Evolutionary conservation across 2,797 vertebrate species (phyloP).

Genomic region (Anguilla marmorata): DNA sequence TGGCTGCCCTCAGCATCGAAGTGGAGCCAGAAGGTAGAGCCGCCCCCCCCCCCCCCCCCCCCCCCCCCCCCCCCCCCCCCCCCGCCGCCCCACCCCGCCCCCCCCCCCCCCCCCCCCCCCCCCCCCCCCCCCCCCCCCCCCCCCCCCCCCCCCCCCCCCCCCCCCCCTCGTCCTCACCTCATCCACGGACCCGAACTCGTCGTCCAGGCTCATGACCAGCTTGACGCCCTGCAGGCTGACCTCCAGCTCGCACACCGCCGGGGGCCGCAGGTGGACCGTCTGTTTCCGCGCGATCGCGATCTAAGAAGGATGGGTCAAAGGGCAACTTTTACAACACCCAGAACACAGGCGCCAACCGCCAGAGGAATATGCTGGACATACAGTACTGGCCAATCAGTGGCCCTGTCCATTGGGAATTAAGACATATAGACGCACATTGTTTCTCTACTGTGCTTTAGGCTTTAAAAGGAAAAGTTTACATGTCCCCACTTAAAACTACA

Average conservation of each 20-base stretch:
- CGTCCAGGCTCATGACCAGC: conserved; percentile 78
- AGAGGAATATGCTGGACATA: conserved; percentile 5
- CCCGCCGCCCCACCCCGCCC: too few species aligned
- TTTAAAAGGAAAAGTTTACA: too few species aligned
- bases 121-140: neutral
- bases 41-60: neutral
- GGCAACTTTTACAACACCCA: neutral
- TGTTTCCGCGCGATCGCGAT: conserved; percentile 86
- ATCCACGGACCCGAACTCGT: conserved; percentile 77
- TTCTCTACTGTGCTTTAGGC: too few species aligned
- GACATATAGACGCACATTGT: too few species aligned
- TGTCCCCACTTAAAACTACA: too few species aligned
- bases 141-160: neutral
- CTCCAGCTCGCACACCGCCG: conserved; percentile 86
- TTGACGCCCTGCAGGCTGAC: conserved; percentile 90
- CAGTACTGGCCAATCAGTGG: neutral
- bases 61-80: neutral
- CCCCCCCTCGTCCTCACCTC: conserved; percentile 60
- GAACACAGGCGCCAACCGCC: neutral
- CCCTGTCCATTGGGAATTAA: too few species aligned
- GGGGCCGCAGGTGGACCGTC: conserved; percentile 80
- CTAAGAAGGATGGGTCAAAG: conserved; percentile 57
- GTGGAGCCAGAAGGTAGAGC: too few species aligned
- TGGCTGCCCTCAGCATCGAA: too few species aligned
- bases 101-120: neutral